Base-by-base conservation (phyloP, 2,113 vertebrate genomes). In the Chaetops frenatus region DNA sequence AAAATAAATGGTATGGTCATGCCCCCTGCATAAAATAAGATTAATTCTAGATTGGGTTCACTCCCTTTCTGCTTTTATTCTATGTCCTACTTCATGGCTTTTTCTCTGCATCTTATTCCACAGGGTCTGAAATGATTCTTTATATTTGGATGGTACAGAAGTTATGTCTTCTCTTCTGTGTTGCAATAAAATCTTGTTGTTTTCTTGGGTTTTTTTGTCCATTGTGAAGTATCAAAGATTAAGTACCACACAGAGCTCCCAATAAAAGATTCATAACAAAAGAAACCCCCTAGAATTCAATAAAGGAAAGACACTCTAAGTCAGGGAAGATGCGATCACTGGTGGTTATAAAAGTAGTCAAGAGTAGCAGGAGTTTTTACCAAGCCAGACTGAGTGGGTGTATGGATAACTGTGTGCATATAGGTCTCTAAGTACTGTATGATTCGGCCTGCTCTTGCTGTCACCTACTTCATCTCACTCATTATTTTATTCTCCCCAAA, bases 341-440 rank as follows among this genome's bases (percentile, higher is more conserved):
- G 77, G 31, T 44, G 31, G 2, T 69, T 67, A 81, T 8, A 57
- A 61, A 86, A 76, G 31, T 15, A 61, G 61, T 35, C 23, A 66
- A 64, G 27, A 38, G 13, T 9, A 5, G 13, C 14, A 76, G 29
- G 40, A 60, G 16, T n/a, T 60, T 86, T 74, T 66, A 56, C 33
- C 10, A 35, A 82, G 38, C 24, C 45, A 56, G 4, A 48, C 58
- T 83, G 71, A 51, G 48, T 44, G 16, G 24, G 36, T 65, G 38
- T 38, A 18, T n/a, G 29, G 57, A 22, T 47, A 77, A 60, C 12
- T 48, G 51, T 22, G 48, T 0, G 0, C 23, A 38, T 44, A 3
- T 17, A 47, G 36, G 35, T 88, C 29, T 56, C 11, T 24, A 45
- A 85, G 38, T 20, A 28, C n/a, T n/a, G 3, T 24, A n/a, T 77